Percentiles rank a stretch among this genome's conserved stretches.
Evolutionary conservation across 2,113 vertebrate species (phyloP).

Genomic region (Probosciger aterrimus): DNA sequence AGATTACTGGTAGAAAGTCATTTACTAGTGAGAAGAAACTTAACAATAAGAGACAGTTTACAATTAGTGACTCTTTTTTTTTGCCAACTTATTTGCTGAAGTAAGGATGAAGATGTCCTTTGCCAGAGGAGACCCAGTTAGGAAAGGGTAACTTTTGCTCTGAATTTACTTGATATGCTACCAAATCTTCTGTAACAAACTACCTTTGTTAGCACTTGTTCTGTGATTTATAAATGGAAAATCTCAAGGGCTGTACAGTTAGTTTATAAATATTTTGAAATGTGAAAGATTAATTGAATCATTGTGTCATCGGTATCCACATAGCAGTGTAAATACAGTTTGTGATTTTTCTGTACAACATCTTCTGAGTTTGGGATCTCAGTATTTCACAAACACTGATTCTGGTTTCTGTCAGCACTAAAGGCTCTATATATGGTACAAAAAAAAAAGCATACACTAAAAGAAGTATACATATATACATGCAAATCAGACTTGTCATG

Average conservation of each 20-base stretch:
- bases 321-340: neutral
- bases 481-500: neutral
- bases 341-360: neutral
- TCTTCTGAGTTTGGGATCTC: neutral
- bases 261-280: conserved; percentile 10
- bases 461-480: fast-evolving
- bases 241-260: neutral
- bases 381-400: neutral
- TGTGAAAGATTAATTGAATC: neutral
- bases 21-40: neutral
- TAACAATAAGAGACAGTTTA: neutral
- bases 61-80: neutral
- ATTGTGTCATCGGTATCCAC: neutral
- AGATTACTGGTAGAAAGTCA: neutral
- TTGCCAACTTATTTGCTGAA: neutral
- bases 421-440: neutral
- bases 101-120: neutral
- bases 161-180: neutral
- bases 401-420: neutral
- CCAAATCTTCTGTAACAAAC: neutral
- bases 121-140: neutral
- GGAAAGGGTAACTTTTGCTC: neutral
- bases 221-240: neutral
- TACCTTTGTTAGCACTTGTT: neutral
- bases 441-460: neutral